These are phyloP conservation scores for Dinomys branickii DNA, from an alignment of 2,113 vertebrate genomes.

Conservation along the genomic window DNA sequence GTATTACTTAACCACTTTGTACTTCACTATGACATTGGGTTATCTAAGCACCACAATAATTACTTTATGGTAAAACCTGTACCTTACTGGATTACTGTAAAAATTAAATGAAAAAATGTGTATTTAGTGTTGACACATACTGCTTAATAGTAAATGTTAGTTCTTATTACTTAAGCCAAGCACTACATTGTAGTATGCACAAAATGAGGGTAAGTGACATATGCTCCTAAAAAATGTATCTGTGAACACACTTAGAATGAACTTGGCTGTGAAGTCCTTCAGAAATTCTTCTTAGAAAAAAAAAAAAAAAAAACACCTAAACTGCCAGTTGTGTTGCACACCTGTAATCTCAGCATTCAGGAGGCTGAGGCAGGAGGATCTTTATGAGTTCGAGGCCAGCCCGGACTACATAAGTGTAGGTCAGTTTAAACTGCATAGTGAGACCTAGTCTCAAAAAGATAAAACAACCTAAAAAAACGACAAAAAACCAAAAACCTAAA, in stretches of 20 bases:
- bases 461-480: neutral
- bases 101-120: neutral
- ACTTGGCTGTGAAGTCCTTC: conserved; percentile 36
- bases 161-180: neutral
- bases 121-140: neutral
- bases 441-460: neutral
- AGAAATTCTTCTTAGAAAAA: neutral
- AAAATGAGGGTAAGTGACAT: conserved; percentile 25
- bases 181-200: neutral
- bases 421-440: too few species aligned
- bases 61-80: neutral
- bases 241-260: neutral
- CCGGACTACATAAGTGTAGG: too few species aligned
- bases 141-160: neutral
- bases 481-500: too few species aligned
- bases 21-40: neutral
- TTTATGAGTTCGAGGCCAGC: too few species aligned
- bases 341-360: too few species aligned
- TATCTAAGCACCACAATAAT: neutral
- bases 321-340: too few species aligned
- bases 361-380: too few species aligned
- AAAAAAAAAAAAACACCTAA: conserved; percentile 15
- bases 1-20: neutral
- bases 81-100: neutral
- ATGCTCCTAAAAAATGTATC: neutral